These are phyloP conservation scores for Galeopterus variegatus DNA, from an alignment of 2,113 vertebrate species.

Conservation along the genomic window DNA sequence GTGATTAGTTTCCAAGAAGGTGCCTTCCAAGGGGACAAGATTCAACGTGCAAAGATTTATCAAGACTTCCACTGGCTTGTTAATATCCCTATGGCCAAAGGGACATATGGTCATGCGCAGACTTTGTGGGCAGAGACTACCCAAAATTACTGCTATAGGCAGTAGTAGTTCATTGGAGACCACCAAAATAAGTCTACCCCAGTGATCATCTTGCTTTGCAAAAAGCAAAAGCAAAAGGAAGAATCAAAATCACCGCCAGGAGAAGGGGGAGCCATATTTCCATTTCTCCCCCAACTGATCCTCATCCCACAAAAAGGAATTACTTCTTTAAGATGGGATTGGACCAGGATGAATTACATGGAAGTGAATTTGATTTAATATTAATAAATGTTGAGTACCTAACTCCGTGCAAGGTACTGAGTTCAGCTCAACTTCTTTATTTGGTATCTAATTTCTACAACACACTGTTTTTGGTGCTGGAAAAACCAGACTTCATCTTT, in stretches of 20 bases:
- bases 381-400: not conserved
- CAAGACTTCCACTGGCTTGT: not conserved
- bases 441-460: not conserved
- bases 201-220: not conserved
- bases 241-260: not conserved
- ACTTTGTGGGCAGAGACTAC: not conserved
- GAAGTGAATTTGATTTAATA: not conserved
- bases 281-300: not conserved
- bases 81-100: not conserved
- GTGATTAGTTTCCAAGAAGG: not conserved
- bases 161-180: not conserved
- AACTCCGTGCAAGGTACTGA: not conserved
- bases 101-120: rapidly evolving
- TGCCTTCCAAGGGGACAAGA: not conserved
- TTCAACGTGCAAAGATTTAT: not conserved
- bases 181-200: not conserved
- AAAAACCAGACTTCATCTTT: not conserved
- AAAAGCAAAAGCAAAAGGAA: not conserved
- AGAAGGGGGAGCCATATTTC: not conserved
- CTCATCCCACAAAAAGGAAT: not conserved
- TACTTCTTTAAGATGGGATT: not conserved
- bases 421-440: not conserved
- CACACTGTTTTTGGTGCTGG: not conserved
- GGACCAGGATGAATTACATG: not conserved
- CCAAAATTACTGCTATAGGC: too few species aligned